phyloP scores from a whole-genome alignment of 2,113 vertebrate genomes.

The Mola mola region DNA sequence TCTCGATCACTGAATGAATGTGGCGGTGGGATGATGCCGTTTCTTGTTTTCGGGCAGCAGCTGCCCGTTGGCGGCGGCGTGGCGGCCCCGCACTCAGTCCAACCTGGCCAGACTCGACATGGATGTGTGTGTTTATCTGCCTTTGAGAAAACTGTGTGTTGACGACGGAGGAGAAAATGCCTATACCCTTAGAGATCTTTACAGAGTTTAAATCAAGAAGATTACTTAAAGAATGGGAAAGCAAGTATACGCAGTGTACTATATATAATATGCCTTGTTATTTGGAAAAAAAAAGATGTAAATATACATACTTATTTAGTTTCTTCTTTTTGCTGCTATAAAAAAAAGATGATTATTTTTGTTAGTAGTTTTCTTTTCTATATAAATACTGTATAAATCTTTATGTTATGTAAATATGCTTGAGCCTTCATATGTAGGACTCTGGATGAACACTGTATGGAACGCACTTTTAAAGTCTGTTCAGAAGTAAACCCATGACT shows the following conservation, averaged over 20 bases:
- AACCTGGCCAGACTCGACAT: constrained; percentile 18
- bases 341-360: constrained; percentile 84
- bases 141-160: constrained; percentile 44
- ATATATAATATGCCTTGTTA: constrained; percentile 79
- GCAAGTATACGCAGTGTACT: constrained; percentile 69
- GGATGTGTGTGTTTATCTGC: constrained; percentile 32
- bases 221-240: constrained; percentile 76
- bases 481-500: constrained; percentile 60
- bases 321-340: constrained; percentile 83
- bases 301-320: constrained; percentile 74
- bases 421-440: constrained; percentile 78
- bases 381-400: constrained; percentile 75
- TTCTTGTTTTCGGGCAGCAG: constrained; percentile 26
- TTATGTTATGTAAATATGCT: constrained; percentile 79
- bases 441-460: constrained; percentile 82
- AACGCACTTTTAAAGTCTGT: constrained; percentile 79
- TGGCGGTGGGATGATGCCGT: constrained; percentile 31
- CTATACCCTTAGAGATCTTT: constrained; percentile 63
- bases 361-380: constrained; percentile 81
- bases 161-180: constrained; percentile 34
- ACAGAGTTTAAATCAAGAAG: constrained; percentile 65
- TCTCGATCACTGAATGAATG: constrained; percentile 54
- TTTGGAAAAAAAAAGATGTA: constrained; percentile 72
- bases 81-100: constrained; percentile 26
- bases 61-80: constrained; percentile 8